Conservation (phyloP, 2,888 invertebrate genomes). For the Sarcophaga caerulescens region DNA sequence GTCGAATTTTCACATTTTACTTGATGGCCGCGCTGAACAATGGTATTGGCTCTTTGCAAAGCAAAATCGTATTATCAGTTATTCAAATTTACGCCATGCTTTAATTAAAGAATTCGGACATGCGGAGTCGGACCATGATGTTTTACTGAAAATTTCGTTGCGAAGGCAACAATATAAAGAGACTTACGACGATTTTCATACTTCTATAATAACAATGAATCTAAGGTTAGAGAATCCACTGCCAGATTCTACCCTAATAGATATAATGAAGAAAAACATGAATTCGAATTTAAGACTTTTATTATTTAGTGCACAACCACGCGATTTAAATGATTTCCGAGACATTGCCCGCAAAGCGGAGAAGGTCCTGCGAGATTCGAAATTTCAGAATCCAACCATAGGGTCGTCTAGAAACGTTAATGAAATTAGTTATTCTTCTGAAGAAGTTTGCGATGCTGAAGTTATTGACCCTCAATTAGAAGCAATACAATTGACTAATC, state of each 20-base stretch:
- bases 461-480: no score
- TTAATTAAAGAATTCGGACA: constrained; percentile 23
- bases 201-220: constrained; percentile 5
- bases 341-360: no score
- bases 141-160: constrained; percentile 19
- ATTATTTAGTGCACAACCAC: no score
- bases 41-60: constrained; percentile 23
- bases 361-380: not conserved
- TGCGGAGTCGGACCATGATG: constrained; percentile 17
- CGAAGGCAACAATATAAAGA: constrained; percentile 20
- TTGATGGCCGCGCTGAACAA: not conserved
- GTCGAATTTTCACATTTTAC: constrained; percentile 18
- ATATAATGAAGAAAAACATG: not conserved
- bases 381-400: not conserved
- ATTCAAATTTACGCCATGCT: not conserved
- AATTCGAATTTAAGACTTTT: not conserved
- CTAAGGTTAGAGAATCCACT: not conserved
- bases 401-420: no score
- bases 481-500: not conserved
- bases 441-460: no score
- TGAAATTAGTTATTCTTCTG: no score
- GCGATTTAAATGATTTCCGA: no score
- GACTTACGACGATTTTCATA: constrained; percentile 17
- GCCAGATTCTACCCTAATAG: constrained; percentile 1
- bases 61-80: constrained; percentile 18